Conservation (phyloP, 2,113 vertebrate genomes). For the Eolophus roseicapilla region DNA sequence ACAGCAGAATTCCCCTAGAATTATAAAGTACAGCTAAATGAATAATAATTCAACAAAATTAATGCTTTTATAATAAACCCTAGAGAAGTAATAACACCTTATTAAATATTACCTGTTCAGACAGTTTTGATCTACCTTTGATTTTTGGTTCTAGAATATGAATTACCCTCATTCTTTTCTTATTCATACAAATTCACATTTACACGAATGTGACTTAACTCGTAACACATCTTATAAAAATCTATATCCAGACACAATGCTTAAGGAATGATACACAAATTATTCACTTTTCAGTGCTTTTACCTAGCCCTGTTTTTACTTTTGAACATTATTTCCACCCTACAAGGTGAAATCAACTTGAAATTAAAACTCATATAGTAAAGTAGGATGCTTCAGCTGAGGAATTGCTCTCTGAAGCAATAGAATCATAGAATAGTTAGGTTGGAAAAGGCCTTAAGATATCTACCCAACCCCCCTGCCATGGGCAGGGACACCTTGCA, state of each 20-base stretch:
- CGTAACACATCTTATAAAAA: not conserved
- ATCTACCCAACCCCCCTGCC: not conserved
- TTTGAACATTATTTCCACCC: not conserved
- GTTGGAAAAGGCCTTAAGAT: not conserved
- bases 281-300: not conserved
- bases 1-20: not conserved
- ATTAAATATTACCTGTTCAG: constrained; percentile 54
- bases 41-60: constrained; percentile 19
- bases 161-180: not conserved
- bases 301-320: not conserved
- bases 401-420: not conserved
- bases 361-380: not conserved
- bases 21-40: not conserved
- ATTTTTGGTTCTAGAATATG: constrained; percentile 25
- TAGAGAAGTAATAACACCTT: constrained; percentile 43
- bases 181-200: not conserved
- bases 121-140: constrained; percentile 45
- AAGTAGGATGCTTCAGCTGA: not conserved
- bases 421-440: not conserved
- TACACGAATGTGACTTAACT: not conserved
- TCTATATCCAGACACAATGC: not conserved
- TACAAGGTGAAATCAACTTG: not conserved
- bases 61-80: constrained; percentile 57
- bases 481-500: not conserved
- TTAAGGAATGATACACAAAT: not conserved